These are phyloP conservation scores for Drosophila lacteicornis DNA, from an alignment of 1,140 invertebrate species.

Conservation along the genomic window DNA sequence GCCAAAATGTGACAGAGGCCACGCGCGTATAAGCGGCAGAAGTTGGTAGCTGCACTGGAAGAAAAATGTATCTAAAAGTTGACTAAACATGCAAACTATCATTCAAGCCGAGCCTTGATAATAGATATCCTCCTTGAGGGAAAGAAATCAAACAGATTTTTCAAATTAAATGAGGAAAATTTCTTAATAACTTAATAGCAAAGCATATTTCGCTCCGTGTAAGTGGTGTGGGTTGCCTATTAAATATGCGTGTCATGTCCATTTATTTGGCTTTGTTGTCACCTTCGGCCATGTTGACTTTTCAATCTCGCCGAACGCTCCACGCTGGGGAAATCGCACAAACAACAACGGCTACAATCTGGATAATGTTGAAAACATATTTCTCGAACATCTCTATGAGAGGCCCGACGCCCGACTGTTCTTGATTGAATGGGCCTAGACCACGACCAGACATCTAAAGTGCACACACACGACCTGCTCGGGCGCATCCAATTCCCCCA, in stretches of 20 bases:
- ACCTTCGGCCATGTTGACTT: conserved; percentile 67
- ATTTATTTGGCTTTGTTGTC: conserved; percentile 71
- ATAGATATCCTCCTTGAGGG: too few relatives aligned
- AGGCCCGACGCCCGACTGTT: neutral
- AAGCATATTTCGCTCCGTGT: neutral
- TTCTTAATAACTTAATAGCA: too few relatives aligned
- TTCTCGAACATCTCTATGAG: conserved; percentile 37
- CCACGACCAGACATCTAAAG: conserved; percentile 53
- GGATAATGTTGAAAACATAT: conserved; percentile 49
- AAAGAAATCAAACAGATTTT: neutral
- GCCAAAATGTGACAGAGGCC: conserved; percentile 37
- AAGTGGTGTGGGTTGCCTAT: conserved; percentile 33
- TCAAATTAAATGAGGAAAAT: too few relatives aligned
- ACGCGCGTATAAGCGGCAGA: conserved; percentile 12
- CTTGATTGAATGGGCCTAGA: conserved; percentile 64
- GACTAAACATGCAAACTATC: too few relatives aligned
- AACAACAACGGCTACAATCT: conserved; percentile 39
- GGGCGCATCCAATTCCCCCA: conserved; percentile 26
- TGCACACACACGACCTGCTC: conserved; percentile 44
- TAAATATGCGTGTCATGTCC: conserved; percentile 79
- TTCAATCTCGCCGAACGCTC: conserved; percentile 53
- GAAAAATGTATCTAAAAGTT: neutral
- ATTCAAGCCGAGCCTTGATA: neutral
- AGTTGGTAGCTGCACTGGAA: conserved; percentile 1
- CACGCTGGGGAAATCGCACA: conserved; percentile 28